phyloP scores from a whole-genome alignment of 2,797 vertebrate genomes.

The Limnodromus scolopaceus region DNA sequence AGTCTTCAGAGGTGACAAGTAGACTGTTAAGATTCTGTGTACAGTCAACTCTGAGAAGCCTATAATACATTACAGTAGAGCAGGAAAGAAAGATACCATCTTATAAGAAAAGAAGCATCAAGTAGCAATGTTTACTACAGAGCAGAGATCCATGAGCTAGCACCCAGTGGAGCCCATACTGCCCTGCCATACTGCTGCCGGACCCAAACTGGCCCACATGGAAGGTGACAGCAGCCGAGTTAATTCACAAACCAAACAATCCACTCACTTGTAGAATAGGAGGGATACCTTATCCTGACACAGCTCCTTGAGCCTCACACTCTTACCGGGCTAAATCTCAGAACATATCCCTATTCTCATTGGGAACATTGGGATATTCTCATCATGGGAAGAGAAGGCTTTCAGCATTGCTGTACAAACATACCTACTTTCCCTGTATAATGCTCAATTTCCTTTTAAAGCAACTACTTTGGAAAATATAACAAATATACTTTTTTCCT shows the following conservation, averaged over 20 bases:
- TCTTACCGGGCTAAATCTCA: not conserved
- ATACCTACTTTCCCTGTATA: rapidly evolving
- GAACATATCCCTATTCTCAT: not conserved
- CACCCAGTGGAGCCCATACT: not conserved
- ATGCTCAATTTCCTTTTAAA: not conserved
- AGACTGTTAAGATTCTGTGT: not conserved
- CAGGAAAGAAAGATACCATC: not conserved
- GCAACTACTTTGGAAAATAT: not conserved
- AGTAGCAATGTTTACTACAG: not conserved
- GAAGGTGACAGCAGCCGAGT: not conserved
- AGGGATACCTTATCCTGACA: not conserved
- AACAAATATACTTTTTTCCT: not conserved
- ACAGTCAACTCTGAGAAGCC: not conserved
- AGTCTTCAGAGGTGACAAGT: not conserved
- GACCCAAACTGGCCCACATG: not conserved
- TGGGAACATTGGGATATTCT: no score
- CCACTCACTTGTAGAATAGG: not conserved
- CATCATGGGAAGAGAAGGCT: not conserved
- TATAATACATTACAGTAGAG: not conserved
- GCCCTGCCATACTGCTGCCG: not conserved
- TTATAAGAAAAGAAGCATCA: not conserved
- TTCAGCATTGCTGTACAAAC: not conserved
- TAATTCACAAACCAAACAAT: not conserved
- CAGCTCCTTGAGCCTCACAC: not conserved
- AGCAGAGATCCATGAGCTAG: not conserved